Percentiles rank a stretch among this genome's conserved stretches.
phyloP scores from a whole-genome alignment of 2,888 invertebrate species.

The Endomychus coccineus region DNA sequence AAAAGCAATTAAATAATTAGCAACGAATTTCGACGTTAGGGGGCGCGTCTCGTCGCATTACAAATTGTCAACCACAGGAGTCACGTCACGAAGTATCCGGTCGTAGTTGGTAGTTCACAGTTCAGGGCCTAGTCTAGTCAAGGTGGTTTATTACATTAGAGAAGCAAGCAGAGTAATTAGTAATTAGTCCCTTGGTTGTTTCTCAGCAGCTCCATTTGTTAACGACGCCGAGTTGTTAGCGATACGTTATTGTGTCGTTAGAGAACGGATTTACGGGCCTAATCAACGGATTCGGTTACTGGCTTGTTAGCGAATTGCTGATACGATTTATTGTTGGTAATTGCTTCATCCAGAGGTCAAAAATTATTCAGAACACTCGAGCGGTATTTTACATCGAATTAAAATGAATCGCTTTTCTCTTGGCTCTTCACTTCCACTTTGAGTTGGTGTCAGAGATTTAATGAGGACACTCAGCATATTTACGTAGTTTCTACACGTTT shows the following conservation, averaged over 20 bases:
- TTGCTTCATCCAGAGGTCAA: neutral
- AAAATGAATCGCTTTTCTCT: too few species aligned
- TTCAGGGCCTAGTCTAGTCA: neutral
- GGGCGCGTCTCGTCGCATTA: constrained; percentile 13
- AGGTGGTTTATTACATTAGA: constrained; percentile 1
- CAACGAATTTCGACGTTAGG: constrained; percentile 12
- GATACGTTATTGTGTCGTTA: constrained; percentile 37
- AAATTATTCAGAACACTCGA: too few species aligned
- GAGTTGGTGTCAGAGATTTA: too few species aligned
- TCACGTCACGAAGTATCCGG: neutral
- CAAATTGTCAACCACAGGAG: constrained; percentile 4
- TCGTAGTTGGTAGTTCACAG: neutral
- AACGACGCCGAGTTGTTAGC: constrained; percentile 16
- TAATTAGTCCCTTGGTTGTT: constrained; percentile 1
- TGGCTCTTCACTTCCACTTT: too few species aligned
- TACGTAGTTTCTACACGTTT: too few species aligned
- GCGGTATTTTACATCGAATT: too few species aligned
- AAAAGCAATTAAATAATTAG: constrained; percentile 17
- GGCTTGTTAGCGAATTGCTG: constrained; percentile 33
- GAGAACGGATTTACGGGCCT: constrained; percentile 33
- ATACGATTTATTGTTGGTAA: constrained; percentile 26
- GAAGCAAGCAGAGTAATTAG: neutral
- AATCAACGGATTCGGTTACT: constrained; percentile 34
- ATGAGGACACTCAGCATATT: too few species aligned
- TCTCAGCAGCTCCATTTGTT: constrained; percentile 4